Percentiles rank a stretch among this genome's conserved stretches.
Evolutionary conservation across 2,888 invertebrate genomes (phyloP).

Genomic region (Monopis laevigella): DNA sequence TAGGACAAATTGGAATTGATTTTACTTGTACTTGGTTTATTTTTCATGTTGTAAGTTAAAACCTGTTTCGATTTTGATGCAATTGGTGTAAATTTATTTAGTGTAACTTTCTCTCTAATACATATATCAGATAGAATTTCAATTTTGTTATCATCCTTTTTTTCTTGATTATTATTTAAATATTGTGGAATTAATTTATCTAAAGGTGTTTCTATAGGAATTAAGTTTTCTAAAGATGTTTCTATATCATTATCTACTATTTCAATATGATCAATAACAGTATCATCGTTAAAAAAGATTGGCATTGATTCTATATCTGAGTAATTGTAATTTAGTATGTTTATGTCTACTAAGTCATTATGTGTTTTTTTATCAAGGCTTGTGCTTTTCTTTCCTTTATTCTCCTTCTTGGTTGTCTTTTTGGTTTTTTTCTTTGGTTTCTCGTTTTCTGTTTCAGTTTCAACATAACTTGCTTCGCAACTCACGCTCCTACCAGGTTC

Average conservation of each 20-base stretch:
- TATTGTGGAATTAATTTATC: no score
- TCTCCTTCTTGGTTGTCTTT: constrained; percentile 18
- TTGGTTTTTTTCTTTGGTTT: constrained; percentile 19
- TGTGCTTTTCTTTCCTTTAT: constrained; percentile 13
- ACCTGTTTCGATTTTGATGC: neutral
- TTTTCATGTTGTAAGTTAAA: neutral
- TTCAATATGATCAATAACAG: constrained; percentile 3
- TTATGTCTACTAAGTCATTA: no score
- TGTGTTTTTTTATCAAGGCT: constrained; percentile 5
- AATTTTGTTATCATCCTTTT: neutral
- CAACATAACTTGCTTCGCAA: constrained; percentile 15
- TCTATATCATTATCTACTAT: no score
- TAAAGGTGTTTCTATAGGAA: no score
- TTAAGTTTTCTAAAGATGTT: no score
- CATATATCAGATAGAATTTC: neutral
- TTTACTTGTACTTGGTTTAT: neutral
- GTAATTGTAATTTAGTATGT: constrained; percentile 11
- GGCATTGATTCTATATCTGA: constrained; percentile 10
- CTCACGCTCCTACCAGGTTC: no score
- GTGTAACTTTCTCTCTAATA: neutral
- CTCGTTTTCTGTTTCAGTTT: no score
- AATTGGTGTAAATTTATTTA: neutral
- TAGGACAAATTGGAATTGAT: neutral
- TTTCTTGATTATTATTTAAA: neutral
- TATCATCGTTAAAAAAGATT: constrained; percentile 5